phyloP scores from a whole-genome alignment of 1,140 invertebrate species.

The Medauroidea extradentata region DNA sequence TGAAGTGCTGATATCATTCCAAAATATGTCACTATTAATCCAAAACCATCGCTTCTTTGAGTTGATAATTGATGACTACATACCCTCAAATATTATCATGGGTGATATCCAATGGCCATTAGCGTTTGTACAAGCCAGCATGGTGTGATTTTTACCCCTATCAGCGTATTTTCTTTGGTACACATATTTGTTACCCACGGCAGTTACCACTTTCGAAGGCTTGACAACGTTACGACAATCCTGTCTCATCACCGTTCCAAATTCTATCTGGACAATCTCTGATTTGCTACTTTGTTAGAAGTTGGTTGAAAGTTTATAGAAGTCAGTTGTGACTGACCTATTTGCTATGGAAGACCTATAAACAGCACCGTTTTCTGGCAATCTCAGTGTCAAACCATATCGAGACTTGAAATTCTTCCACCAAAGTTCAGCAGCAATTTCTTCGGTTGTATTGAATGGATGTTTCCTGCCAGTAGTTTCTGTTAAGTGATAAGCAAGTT shows the following conservation, averaged over 20 bases:
- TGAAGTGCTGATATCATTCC: conserved; percentile 36
- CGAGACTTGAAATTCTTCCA: background rate
- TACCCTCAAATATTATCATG: conserved; percentile 41
- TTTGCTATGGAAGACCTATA: background rate
- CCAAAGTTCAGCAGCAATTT: too few relatives aligned
- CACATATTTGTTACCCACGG: conserved; percentile 4
- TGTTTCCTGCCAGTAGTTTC: too few relatives aligned
- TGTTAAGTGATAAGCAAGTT: too few relatives aligned
- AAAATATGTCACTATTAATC: conserved; percentile 37
- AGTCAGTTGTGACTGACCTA: background rate
- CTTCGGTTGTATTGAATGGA: too few relatives aligned
- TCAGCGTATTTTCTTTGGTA: conserved; percentile 5
- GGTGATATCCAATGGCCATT: conserved; percentile 34
- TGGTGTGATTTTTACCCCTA: conserved; percentile 38
- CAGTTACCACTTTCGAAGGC: background rate
- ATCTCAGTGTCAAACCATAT: background rate
- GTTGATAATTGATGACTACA: conserved; percentile 31
- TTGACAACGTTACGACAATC: conserved; percentile 3
- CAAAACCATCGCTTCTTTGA: conserved; percentile 36
- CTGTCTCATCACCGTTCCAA: conserved; percentile 12
- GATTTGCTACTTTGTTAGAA: background rate
- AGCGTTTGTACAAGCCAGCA: conserved; percentile 40
- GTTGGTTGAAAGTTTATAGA: background rate
- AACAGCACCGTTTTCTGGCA: background rate
- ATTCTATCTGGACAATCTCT: background rate